Conservation (phyloP, 2,888 invertebrate genomes). For the Caenorhabditis sulstoni region DNA sequence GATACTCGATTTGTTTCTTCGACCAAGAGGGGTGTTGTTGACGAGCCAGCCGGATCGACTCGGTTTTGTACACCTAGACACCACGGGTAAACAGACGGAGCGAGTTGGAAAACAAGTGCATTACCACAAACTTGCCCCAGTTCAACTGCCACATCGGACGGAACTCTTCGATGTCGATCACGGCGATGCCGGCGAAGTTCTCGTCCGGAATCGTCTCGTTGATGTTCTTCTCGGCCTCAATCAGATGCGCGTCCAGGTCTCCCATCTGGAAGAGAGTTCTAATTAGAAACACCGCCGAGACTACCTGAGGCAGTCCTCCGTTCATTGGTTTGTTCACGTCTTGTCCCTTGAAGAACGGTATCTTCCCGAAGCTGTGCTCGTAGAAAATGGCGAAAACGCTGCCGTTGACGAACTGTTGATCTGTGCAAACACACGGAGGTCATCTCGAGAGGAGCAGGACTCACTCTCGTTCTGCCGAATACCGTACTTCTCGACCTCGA, state of each 20-base stretch:
- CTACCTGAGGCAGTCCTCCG: constrained; percentile 72
- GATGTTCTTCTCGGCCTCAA: constrained; percentile 46
- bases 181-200: constrained; percentile 63
- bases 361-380: constrained; percentile 60
- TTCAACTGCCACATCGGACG: constrained; percentile 64
- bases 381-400: constrained; percentile 65
- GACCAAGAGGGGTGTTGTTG: constrained; percentile 50
- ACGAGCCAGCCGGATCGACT: constrained; percentile 44
- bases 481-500: constrained; percentile 47
- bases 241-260: constrained; percentile 36
- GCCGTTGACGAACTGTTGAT: constrained; percentile 52
- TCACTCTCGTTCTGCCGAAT: constrained; percentile 44
- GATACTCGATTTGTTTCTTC: constrained; percentile 19
- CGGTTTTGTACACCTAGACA: constrained; percentile 50
- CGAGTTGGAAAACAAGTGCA: neutral
- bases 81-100: constrained; percentile 4
- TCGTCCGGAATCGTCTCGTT: constrained; percentile 60
- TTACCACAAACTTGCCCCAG: constrained; percentile 61
- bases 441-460: neutral
- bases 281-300: too few species aligned
- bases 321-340: constrained; percentile 49
- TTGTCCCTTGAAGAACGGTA: constrained; percentile 60
- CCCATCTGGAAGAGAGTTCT: constrained; percentile 27
- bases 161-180: constrained; percentile 70
- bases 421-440: constrained; percentile 15